Conservation (phyloP, 2,797 vertebrate genomes). For the Aphelocoma californica region DNA sequence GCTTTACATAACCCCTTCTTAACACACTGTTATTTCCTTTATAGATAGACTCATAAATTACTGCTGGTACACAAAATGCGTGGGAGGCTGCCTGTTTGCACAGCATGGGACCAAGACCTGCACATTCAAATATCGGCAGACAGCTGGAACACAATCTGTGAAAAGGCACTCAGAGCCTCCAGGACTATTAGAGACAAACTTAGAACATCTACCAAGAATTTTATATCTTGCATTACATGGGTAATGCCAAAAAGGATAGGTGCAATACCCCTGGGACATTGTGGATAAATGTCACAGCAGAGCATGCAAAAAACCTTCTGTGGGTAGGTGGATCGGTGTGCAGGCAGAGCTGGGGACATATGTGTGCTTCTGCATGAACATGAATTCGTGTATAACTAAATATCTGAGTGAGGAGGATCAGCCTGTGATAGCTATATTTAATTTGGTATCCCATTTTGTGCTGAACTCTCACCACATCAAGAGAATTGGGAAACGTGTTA, state of each 20-base stretch:
- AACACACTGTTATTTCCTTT: conserved; percentile 65
- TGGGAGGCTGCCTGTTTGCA: conserved; percentile 69
- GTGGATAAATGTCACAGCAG: conserved; percentile 48
- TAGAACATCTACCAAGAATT: conserved; percentile 67
- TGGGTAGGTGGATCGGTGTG: neutral
- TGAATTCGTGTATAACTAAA: neutral
- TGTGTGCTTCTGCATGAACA: neutral
- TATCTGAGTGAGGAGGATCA: neutral
- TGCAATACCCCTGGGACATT: conserved; percentile 13
- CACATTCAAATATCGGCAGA: conserved; percentile 68
- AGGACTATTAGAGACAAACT: conserved; percentile 70
- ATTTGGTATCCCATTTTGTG: neutral
- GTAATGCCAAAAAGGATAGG: conserved; percentile 54
- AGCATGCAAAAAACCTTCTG: neutral
- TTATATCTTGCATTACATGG: conserved; percentile 42
- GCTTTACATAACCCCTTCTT: conserved; percentile 71
- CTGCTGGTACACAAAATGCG: conserved; percentile 67
- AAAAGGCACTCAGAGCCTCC: conserved; percentile 67
- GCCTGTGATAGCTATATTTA: neutral
- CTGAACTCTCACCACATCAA: neutral
- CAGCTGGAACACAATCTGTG: conserved; percentile 73
- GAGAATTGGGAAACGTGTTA: neutral
- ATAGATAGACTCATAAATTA: conserved; percentile 72
- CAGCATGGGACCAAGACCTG: conserved; percentile 66
- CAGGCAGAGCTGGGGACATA: neutral